Evolutionary conservation across 1,140 invertebrate species (phyloP).

Genomic region (Musca domestica): DNA sequence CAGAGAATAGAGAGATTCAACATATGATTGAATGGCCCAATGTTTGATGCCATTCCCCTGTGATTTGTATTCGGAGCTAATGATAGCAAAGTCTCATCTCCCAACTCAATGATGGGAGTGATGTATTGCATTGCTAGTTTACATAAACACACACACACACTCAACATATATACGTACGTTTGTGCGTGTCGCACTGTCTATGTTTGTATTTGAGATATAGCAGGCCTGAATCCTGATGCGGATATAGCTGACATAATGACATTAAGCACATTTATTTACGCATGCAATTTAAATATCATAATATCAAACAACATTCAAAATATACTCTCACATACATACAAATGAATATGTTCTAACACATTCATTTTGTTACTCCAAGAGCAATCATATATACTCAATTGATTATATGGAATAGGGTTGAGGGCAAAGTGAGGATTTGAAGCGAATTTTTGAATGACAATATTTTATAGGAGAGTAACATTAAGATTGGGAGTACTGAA

Average conservation of each 20-base stretch:
- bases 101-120: background rate
- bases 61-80: background rate
- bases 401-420: too few species aligned
- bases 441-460: too few species aligned
- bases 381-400: too few species aligned
- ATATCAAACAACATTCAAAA: conserved; percentile 13
- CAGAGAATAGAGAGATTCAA: background rate
- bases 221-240: conserved; percentile 3
- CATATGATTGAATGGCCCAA: conserved; percentile 7
- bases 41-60: conserved; percentile 11
- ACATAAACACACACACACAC: background rate
- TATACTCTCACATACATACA: too few species aligned
- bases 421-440: too few species aligned
- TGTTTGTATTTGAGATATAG: conserved; percentile 3
- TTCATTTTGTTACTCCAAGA: too few species aligned
- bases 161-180: background rate
- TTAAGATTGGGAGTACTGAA: too few species aligned
- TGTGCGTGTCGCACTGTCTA: background rate
- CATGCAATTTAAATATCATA: conserved; percentile 28
- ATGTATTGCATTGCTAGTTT: background rate
- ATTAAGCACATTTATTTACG: conserved; percentile 31
- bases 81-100: background rate
- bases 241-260: conserved; percentile 29
- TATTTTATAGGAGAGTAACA: too few species aligned
- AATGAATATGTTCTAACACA: too few species aligned